Evolutionary conservation across 2,797 vertebrate species (phyloP).

Genomic region (Rhinogobio ventralis): DNA sequence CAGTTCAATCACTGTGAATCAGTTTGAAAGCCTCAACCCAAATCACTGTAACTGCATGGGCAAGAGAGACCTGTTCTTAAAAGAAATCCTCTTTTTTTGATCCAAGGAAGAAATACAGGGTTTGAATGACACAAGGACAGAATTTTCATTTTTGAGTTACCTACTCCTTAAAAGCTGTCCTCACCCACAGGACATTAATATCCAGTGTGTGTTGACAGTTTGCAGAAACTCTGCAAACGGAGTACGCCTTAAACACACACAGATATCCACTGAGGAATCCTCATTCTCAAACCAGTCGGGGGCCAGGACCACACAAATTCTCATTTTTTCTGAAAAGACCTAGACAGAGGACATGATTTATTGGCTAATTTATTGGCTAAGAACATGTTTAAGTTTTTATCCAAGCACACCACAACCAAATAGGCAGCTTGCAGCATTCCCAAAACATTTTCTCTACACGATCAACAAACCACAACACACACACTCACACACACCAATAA

Average conservation of each 20-base stretch:
- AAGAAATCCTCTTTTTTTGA: background rate
- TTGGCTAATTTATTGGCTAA: slow-evolving; percentile 16
- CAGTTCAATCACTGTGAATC: background rate
- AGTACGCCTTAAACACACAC: slow-evolving; percentile 30
- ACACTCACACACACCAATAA: background rate
- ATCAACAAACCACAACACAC: slow-evolving; percentile 30
- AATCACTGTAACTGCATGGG: background rate
- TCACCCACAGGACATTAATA: slow-evolving; percentile 1
- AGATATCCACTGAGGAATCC: slow-evolving; percentile 34
- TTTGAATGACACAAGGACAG: background rate
- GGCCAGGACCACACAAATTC: slow-evolving; percentile 34
- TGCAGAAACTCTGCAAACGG: background rate
- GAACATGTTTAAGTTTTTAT: slow-evolving; percentile 9
- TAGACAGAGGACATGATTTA: slow-evolving; percentile 42
- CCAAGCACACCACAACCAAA: slow-evolving; percentile 32
- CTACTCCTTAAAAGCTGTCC: background rate
- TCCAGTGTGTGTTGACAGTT: background rate
- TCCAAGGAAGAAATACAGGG: background rate
- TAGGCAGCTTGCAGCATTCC: slow-evolving; percentile 39
- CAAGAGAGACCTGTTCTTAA: background rate
- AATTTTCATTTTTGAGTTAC: background rate
- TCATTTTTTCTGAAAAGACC: slow-evolving; percentile 15
- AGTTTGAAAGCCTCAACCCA: background rate
- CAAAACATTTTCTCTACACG: slow-evolving; percentile 5
- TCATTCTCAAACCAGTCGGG: slow-evolving; percentile 1